Conservation (phyloP, 2,113 vertebrate species). For the Oxygymnocypris stewartii region DNA sequence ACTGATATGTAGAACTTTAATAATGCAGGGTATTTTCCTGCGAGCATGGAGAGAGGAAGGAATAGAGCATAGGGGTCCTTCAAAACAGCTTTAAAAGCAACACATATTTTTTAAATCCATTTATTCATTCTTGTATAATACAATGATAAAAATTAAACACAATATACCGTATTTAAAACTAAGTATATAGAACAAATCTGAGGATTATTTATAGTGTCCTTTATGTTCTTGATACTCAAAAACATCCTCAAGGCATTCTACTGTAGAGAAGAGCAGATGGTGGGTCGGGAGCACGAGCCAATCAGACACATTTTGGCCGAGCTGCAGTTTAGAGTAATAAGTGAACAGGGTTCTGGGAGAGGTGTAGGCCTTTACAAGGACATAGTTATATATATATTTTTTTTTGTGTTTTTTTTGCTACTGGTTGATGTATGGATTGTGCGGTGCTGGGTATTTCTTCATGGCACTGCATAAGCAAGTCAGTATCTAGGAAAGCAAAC, state of each 20-base stretch:
- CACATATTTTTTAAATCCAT: not conserved
- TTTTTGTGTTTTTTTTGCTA: not conserved
- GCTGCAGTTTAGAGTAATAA: conserved; percentile 6
- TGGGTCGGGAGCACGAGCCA: not conserved
- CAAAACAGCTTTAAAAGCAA: not conserved
- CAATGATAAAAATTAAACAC: not conserved
- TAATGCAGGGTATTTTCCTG: not conserved
- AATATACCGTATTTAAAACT: not conserved
- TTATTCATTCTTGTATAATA: not conserved
- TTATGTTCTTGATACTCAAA: conserved; percentile 13
- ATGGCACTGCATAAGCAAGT: conserved; percentile 8
- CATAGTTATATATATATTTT: not conserved
- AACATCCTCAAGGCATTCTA: conserved; percentile 27
- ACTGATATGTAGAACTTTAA: not conserved
- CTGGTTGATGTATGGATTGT: conserved; percentile 10
- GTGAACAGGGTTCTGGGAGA: not conserved
- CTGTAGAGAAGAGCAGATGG: conserved; percentile 29
- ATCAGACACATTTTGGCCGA: conserved; percentile 13
- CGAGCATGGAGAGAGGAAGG: not conserved
- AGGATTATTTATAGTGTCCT: not conserved
- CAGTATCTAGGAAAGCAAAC: conserved; percentile 23
- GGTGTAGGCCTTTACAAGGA: not conserved
- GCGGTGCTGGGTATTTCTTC: not conserved
- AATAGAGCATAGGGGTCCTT: not conserved
- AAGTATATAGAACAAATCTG: not conserved